Conservation (phyloP, 1,140 invertebrate species). For the Apis dorsata region DNA sequence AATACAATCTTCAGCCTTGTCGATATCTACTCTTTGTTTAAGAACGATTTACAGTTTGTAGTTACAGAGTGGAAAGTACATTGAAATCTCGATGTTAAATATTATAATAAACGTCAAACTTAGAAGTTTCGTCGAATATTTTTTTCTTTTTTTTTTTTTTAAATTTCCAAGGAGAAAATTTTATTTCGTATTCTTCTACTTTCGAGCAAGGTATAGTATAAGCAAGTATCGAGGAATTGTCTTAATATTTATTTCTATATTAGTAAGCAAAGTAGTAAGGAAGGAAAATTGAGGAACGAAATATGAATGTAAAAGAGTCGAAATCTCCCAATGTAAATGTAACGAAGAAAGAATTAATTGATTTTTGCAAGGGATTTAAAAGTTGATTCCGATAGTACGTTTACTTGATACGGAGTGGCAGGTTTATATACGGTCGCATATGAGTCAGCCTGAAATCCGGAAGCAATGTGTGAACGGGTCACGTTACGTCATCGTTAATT, state of each 20-base stretch:
- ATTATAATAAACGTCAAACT: not conserved
- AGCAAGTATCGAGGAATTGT: too few species aligned
- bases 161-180: too few species aligned
- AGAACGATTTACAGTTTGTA: not conserved
- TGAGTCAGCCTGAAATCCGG: conserved; percentile 43
- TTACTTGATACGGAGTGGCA: conserved; percentile 9
- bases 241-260: too few species aligned
- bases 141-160: too few species aligned
- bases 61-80: not conserved
- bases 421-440: conserved; percentile 24
- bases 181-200: too few species aligned
- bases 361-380: not conserved
- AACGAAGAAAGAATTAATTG: not conserved
- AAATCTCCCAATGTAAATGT: not conserved
- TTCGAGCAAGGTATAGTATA: too few species aligned
- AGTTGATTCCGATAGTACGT: not conserved
- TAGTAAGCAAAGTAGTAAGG: too few species aligned
- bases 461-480: conserved; percentile 35
- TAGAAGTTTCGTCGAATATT: not conserved
- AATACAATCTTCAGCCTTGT: conserved; percentile 13
- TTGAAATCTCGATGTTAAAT: not conserved
- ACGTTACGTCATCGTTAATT: conserved; percentile 43
- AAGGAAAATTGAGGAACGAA: not conserved
- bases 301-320: not conserved
- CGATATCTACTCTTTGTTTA: conserved; percentile 18